Base-by-base conservation (phyloP, 2,797 vertebrate genomes). In the Hypotaenidia okinawae region DNA sequence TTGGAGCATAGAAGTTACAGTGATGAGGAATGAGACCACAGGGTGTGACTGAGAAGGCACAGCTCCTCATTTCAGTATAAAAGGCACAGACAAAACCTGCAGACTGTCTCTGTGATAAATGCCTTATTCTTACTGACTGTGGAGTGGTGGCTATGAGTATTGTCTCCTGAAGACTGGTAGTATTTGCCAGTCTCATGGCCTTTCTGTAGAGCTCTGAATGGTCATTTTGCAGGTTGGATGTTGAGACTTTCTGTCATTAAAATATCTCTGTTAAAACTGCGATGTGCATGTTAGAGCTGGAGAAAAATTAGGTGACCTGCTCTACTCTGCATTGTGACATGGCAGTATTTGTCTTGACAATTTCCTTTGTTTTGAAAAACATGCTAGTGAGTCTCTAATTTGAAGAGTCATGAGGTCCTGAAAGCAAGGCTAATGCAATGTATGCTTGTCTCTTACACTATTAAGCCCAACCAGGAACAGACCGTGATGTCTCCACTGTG, bases 401-500 rank as follows among this genome's bases (percentile, higher is more conserved):
- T 77, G 28, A 79, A 62, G 52, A 74, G 41, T 47, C 14, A 4
- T 15, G 25, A 73, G 32, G 12, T 73, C 11, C 52, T 87, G 52
- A 78, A 81, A 21, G 30, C 11, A 58, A 73, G 19, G 11, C 88
- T 97, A 93, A 96, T 51, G 24, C 19, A 35, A 9, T 83, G 35
- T 94, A 18, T 92, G 6, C 51, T 94, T 96, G 32, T 96, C 24
- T 95, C 57, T 87, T 41, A 58, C 6, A 49, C 83, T 77, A 28
- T 90, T 52, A 89, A 96, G 95, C 74, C 84, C 37, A 93, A 9
- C 37, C 19, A 7, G 88, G 95, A 95, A 23, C 74, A 97, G 80
- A 70, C 69, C 41, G 49, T 83, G 45, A n/a, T 84, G 45, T 90
- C 96, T 90, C 37, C 93, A 11, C 66, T 96, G 75, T 99, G 99